Conservation (phyloP, 2,113 vertebrate species). For the Mustelus asterias region DNA sequence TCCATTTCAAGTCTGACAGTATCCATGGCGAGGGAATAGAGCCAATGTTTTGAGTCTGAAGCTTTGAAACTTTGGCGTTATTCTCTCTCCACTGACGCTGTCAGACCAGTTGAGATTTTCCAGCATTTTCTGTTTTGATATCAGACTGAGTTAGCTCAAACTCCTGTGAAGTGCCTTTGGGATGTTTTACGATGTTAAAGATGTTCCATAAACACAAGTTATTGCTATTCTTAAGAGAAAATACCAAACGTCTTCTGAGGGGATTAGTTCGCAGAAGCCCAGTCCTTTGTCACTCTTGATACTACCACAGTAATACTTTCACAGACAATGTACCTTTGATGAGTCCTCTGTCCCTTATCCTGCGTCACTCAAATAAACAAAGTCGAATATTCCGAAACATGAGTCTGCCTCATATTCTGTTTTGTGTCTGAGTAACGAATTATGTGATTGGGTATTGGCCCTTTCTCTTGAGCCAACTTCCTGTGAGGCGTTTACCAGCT, state of each 20-base stretch:
- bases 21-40: too few species aligned
- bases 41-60: too few species aligned
- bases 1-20: too few species aligned
- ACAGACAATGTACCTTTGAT: background rate
- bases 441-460: background rate
- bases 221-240: background rate
- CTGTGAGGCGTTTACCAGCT: background rate
- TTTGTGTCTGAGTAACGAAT: background rate
- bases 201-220: background rate
- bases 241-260: background rate
- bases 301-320: background rate
- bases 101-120: too few species aligned
- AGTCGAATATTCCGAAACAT: background rate
- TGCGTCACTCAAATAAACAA: background rate
- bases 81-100: too few species aligned
- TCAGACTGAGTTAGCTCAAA: background rate
- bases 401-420: background rate
- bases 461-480: background rate
- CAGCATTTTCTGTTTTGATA: background rate
- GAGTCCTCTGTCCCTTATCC: background rate
- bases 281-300: background rate
- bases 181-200: background rate
- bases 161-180: background rate
- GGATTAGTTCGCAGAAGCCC: background rate
- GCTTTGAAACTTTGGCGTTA: too few species aligned